phyloP scores from a whole-genome alignment of 2,797 vertebrate genomes.

The Periparus ater region DNA sequence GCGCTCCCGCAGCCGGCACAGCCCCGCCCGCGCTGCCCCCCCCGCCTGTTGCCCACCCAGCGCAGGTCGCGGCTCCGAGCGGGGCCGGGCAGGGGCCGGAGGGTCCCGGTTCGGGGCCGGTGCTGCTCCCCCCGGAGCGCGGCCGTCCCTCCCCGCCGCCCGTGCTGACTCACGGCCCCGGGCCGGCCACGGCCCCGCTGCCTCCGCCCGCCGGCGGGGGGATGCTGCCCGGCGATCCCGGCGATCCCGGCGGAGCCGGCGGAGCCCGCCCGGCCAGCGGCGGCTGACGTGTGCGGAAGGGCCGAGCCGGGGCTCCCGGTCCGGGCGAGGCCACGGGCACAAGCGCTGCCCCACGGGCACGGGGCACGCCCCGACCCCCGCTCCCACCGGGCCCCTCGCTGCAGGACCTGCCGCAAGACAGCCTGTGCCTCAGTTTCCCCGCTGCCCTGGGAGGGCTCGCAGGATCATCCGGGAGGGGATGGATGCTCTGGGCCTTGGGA shows the following conservation, averaged over 20 bases:
- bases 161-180: conserved; percentile 43
- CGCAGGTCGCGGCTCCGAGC: not conserved
- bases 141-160: not conserved
- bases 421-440: not conserved
- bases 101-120: no score
- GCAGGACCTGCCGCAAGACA: not conserved
- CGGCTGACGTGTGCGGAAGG: conserved; percentile 44
- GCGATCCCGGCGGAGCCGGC: not conserved
- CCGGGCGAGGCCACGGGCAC: not conserved
- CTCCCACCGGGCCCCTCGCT: not conserved
- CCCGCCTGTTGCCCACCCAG: not conserved
- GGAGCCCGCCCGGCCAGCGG: not conserved
- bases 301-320: not conserved
- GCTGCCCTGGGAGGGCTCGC: not conserved
- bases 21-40: not conserved
- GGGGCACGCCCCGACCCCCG: rapidly evolving
- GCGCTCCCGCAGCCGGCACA: not conserved
- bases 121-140: not conserved
- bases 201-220: not conserved
- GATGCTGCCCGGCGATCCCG: not conserved
- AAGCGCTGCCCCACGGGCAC: not conserved
- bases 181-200: not conserved
- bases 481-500: not conserved
- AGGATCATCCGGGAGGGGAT: rapidly evolving
- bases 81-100: not conserved